Conservation (phyloP, 35 echinoderm and acorn worm species). For the Strongylocentrotus purpuratus region DNA sequence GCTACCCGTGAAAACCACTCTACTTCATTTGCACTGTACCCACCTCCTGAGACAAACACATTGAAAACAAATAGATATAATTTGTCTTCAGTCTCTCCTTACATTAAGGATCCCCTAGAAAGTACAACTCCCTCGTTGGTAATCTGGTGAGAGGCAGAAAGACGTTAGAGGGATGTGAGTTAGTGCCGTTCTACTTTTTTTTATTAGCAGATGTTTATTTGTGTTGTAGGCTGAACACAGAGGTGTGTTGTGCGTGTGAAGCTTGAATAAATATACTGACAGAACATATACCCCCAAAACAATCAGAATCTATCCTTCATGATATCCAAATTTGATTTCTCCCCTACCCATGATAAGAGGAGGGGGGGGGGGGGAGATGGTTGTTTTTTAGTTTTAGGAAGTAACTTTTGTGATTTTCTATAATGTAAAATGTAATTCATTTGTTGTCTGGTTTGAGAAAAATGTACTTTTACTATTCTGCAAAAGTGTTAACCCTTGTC, state of each 20-base stretch:
- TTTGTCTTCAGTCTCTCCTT: neutral
- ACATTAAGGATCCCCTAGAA: neutral
- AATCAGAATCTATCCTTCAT: no score
- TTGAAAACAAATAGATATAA: constrained; percentile 33
- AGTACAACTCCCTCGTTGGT: neutral
- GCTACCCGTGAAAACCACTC: neutral
- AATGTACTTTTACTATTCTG: no score
- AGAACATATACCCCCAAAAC: no score
- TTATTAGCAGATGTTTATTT: neutral
- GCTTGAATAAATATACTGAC: neutral
- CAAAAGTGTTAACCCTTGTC: no score
- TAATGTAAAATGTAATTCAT: no score
- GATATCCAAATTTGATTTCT: no score
- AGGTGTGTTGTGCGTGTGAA: neutral
- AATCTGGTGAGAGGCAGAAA: neutral
- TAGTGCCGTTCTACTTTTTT: neutral
- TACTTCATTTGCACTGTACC: neutral
- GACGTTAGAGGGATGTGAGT: neutral
- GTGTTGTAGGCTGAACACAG: neutral
- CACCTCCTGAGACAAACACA: neutral
- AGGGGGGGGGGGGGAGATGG: no score
- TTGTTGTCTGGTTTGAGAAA: no score
- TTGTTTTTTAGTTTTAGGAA: no score
- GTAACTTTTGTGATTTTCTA: no score
- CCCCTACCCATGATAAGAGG: no score